These are phyloP conservation scores for Manacus vitellinus DNA, from an alignment of 2,113 vertebrate species.

Conservation along the genomic window DNA sequence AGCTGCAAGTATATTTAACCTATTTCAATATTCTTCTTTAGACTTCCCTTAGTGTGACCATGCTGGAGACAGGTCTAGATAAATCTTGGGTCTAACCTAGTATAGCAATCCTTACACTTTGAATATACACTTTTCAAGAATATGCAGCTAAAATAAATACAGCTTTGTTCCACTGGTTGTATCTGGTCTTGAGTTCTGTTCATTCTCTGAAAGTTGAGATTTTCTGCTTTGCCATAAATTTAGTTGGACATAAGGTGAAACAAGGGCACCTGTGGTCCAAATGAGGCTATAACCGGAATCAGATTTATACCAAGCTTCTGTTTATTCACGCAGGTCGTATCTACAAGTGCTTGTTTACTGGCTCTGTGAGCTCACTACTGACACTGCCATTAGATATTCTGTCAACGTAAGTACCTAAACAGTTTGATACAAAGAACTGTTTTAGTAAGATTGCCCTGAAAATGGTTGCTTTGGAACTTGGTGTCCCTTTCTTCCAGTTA, in stretches of 20 bases:
- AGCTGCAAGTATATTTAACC: neutral
- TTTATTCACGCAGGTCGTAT: conserved; percentile 85
- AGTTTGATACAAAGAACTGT: neutral
- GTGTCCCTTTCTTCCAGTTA: neutral
- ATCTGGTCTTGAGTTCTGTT: neutral
- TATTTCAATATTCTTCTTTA: neutral
- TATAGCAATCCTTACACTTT: neutral
- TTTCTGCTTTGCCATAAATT: neutral
- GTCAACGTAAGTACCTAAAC: conserved; percentile 88
- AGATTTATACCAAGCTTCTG: neutral
- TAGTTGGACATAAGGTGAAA: neutral
- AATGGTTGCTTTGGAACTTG: neutral
- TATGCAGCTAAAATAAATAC: neutral
- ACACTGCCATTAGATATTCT: conserved; percentile 96
- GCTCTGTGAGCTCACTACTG: conserved; percentile 97
- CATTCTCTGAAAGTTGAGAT: neutral
- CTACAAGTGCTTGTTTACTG: conserved; percentile 99
- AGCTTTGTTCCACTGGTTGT: neutral
- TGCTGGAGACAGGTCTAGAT: neutral
- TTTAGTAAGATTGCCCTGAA: neutral
- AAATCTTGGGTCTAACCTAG: neutral
- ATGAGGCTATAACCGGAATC: neutral
- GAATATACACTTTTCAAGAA: neutral
- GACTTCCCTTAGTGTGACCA: neutral
- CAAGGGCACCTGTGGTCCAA: neutral